Evolutionary conservation across 2,797 vertebrate species (phyloP), one percentile per base, ranked within the genome.

Genomic region (Notolabrus celidotus): DNA sequence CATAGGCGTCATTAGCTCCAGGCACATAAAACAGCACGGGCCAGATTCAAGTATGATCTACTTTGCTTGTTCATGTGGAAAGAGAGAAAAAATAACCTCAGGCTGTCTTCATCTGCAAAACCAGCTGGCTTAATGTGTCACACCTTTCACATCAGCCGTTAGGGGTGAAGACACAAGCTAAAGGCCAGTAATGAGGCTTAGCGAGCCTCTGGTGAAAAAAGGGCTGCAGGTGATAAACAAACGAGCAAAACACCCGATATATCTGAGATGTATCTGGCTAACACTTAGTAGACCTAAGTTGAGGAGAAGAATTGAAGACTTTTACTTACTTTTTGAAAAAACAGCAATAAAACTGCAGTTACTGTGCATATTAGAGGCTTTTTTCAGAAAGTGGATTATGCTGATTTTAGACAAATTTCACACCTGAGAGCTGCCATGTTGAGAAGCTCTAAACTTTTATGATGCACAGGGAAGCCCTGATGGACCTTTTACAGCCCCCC

Each of bases 181-280:
- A 69, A 77, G 74, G 63, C 66, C 74, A 72, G 42, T 70, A 86
- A 86, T 81, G 79, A 86, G 56, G 50, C 54, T 77, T 15, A 69
- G 69, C 33, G 16, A 54, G 45, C 46, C 47, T 67, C 29, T 10
- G 17, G 58, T 67, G 17, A 42, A 65, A 64, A 67, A 52, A 62
- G 12, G n/a, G 33, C 58, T 63, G 62, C 33, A 20, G 41, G 42
- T 16, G 42, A 67, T 49, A 64, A 66, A 71, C 34, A 77, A 77
- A 63, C 10, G 2, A 59, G 54, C 34, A 11, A 36, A 43, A 70
- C 17, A 39, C 14, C 9, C 71, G 25, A 69, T 65, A 56, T 20
- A 52, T 54, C 39, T 56, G 20, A 19, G n/a, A 2, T 8, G 27
- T n/a, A 36, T 52, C 45, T 6, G 2, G 15, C 4, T n/a, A n/a